Evolutionary conservation across 2,888 invertebrate genomes (phyloP).

Genomic region (Ophion costatus): DNA sequence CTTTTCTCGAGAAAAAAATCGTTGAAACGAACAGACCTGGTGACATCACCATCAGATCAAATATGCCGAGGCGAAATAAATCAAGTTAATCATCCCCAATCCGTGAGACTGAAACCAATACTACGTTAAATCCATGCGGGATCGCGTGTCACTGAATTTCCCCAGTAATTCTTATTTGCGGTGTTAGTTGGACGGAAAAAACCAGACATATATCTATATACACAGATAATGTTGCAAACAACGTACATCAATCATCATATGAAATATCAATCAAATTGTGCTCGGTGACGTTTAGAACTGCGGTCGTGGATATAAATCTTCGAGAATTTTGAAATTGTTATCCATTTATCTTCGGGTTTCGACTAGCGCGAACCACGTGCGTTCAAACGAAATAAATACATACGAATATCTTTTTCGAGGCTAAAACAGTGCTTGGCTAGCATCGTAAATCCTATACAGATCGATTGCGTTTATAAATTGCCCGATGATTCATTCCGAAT

Average conservation of each 20-base stretch:
- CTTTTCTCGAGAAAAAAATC: neutral
- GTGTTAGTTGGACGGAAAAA: neutral
- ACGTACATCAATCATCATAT: constrained; percentile 5
- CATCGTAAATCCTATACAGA: too few relatives aligned
- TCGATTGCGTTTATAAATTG: neutral
- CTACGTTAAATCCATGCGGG: neutral
- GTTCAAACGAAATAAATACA: neutral
- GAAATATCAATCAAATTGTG: constrained; percentile 27
- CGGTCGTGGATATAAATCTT: constrained; percentile 14
- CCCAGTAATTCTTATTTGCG: constrained; percentile 3
- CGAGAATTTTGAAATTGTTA: constrained; percentile 13
- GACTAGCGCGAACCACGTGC: neutral
- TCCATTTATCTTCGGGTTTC: constrained; percentile 23
- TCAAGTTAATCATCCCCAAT: neutral
- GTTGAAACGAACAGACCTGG: neutral
- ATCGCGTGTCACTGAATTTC: constrained; percentile 2
- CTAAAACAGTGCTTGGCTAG: too few relatives aligned
- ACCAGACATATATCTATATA: neutral
- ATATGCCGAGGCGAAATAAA: neutral
- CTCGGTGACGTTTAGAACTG: constrained; percentile 26
- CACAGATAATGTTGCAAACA: neutral
- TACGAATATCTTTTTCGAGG: neutral
- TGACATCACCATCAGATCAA: neutral
- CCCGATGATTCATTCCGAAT: neutral
- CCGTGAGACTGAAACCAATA: constrained; percentile 1